Evolutionary conservation across 2,888 invertebrate species (phyloP).

Genomic region (Philereme vetulata): DNA sequence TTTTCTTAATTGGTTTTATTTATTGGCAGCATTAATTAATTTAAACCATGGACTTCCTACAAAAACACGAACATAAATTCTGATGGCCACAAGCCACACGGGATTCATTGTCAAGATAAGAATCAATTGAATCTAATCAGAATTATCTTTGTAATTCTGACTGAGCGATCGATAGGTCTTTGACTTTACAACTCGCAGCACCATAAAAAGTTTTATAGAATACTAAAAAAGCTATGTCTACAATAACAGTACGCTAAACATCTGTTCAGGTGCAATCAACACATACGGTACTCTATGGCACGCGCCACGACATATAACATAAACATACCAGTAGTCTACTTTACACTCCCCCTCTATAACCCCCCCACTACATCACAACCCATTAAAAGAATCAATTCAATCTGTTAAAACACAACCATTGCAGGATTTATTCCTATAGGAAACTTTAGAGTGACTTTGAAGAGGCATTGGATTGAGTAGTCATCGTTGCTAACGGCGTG

Average conservation of each 20-base stretch:
- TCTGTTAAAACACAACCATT: constrained; percentile 49
- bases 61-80: constrained; percentile 9
- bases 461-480: constrained; percentile 61
- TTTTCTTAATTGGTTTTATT: constrained; percentile 24
- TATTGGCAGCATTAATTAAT: constrained; percentile 24
- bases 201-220: constrained; percentile 30
- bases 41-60: constrained; percentile 14
- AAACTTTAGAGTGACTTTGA: constrained; percentile 35
- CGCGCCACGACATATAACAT: constrained; percentile 67
- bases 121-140: constrained; percentile 25
- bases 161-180: constrained; percentile 26
- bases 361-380: constrained; percentile 45
- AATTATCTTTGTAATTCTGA: constrained; percentile 13
- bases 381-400: constrained; percentile 29
- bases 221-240: constrained; percentile 34
- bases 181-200: constrained; percentile 16
- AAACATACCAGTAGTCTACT: constrained; percentile 55
- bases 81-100: constrained; percentile 9
- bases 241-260: constrained; percentile 55
- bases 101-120: constrained; percentile 17
- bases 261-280: constrained; percentile 65
- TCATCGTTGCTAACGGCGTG: constrained; percentile 39
- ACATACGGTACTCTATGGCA: constrained; percentile 55
- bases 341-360: constrained; percentile 56
- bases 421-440: constrained; percentile 34